Percentiles rank a stretch among this genome's conserved stretches.
These are phyloP conservation scores for Scomber scombrus DNA, from an alignment of 2,113 vertebrate species.

Conservation along the genomic window DNA sequence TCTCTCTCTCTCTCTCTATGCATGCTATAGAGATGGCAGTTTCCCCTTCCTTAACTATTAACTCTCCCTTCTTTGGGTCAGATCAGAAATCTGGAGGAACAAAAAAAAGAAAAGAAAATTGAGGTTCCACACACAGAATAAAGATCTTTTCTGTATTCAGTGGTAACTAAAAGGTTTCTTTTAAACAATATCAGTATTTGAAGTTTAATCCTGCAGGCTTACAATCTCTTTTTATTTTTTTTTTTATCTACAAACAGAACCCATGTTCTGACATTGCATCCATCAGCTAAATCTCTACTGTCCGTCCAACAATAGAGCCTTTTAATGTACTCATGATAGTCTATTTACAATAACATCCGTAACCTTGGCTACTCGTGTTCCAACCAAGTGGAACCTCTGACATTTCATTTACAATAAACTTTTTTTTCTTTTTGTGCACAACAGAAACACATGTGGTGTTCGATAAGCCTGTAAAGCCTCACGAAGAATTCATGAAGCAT, in stretches of 20 bases:
- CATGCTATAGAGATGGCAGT: slow-evolving; percentile 18
- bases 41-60: not conserved
- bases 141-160: slow-evolving; percentile 20
- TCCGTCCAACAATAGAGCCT: slow-evolving; percentile 62
- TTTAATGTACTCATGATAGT: slow-evolving; percentile 45
- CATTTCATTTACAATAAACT: slow-evolving; percentile 76
- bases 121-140: slow-evolving; percentile 43
- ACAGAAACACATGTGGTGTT: slow-evolving; percentile 58
- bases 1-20: slow-evolving; percentile 31
- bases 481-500: slow-evolving; percentile 41
- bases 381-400: slow-evolving; percentile 50
- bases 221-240: slow-evolving; percentile 64
- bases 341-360: slow-evolving; percentile 72
- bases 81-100: slow-evolving; percentile 46
- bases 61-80: slow-evolving; percentile 39
- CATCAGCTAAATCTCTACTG: slow-evolving; percentile 57
- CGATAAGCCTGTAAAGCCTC: slow-evolving; percentile 41
- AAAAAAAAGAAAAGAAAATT: slow-evolving; percentile 37
- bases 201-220: slow-evolving; percentile 44
- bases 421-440: slow-evolving; percentile 51
- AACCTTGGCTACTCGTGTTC: slow-evolving; percentile 44
- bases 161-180: slow-evolving; percentile 26
- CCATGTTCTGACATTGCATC: slow-evolving; percentile 59
- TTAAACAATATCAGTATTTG: slow-evolving; percentile 47
- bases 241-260: slow-evolving; percentile 69